Evolutionary conservation across 2,113 vertebrate species (phyloP), one percentile per base, ranked within the genome.

Genomic region (Falco punctatus): DNA sequence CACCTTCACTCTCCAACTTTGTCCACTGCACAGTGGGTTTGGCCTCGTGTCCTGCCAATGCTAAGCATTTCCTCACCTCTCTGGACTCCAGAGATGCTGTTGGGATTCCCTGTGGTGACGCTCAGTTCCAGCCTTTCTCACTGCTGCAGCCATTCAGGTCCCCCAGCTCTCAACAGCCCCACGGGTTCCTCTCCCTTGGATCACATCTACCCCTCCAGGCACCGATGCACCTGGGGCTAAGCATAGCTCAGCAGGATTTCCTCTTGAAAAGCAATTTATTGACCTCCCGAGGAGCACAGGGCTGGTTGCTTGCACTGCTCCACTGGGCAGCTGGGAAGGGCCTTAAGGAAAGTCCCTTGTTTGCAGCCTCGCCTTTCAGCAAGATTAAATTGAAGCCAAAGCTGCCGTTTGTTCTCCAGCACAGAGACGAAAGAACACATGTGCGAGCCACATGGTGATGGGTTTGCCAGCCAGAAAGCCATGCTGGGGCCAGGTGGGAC

Each of bases 71-170:
- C 70, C 80, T 69, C 8, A 1, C 30, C 27, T 6, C 70, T 46
- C 20, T 0, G 0, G 19, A 24, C 80, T 27, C 84, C 33, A 54
- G 74, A 82, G 90, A 54, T 81, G 74, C 21, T 54, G 28, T 19
- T 40, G 74, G 64, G 54, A 8, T 14, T 58, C 85, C 46, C 48
- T 1, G 2, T 2, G 10, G 30, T 2, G 4, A 30, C 15, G 46
- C 48, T 66, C 1, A 0, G 2, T 3, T 11, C 44, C 86, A 3
- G 21, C 23, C 3, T 13, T 69, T 82, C 67, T 58, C 82, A 33
- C 1, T n/a, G 6, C 35, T 4, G 3, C 1, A 2, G 20, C 61
- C n/a, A 1, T 13, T 4, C 0, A 5, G 58, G 32, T 27, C 32
- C 24, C 35, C 8, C 38, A 18, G 57, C 40, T 52, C 73, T 33